Evolutionary conservation across 2,797 vertebrate species (phyloP).

Genomic region (Coregonus sp.): DNA sequence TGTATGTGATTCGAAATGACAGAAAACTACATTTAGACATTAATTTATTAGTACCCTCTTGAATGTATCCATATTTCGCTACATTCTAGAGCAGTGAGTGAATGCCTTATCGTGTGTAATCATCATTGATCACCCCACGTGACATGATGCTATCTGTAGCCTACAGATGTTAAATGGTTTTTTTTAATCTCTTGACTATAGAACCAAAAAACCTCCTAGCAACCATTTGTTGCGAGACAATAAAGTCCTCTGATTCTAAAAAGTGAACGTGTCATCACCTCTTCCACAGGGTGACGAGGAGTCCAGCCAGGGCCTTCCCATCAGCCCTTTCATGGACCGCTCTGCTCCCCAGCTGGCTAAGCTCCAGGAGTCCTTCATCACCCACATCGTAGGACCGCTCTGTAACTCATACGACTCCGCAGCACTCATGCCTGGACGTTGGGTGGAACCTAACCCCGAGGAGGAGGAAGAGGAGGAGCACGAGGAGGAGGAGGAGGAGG

Average conservation of each 20-base stretch:
- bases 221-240: too few relatives aligned
- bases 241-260: neutral
- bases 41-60: too few relatives aligned
- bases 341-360: conserved; percentile 95
- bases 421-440: conserved; percentile 91
- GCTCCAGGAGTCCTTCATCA: conserved; percentile 98
- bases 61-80: too few relatives aligned
- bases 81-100: too few relatives aligned
- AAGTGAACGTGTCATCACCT: neutral
- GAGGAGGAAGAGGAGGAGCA: conserved; percentile 76
- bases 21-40: too few relatives aligned
- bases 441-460: conserved; percentile 83
- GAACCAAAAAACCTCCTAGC: too few relatives aligned
- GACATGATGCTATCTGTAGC: too few relatives aligned
- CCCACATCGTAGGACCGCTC: conserved; percentile 96
- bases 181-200: too few relatives aligned
- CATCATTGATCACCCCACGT: too few relatives aligned
- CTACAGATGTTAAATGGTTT: too few relatives aligned
- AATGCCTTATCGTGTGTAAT: too few relatives aligned
- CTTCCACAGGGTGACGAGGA: conserved; percentile 93
- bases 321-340: conserved; percentile 98
- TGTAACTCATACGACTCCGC: conserved; percentile 96
- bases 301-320: conserved; percentile 89
- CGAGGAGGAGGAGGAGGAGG: conserved; percentile 52
- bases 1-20: too few relatives aligned